Evolutionary conservation across 2,888 invertebrate species (phyloP), one percentile per base, ranked within the genome.

Genomic region (Perdita meconis): DNA sequence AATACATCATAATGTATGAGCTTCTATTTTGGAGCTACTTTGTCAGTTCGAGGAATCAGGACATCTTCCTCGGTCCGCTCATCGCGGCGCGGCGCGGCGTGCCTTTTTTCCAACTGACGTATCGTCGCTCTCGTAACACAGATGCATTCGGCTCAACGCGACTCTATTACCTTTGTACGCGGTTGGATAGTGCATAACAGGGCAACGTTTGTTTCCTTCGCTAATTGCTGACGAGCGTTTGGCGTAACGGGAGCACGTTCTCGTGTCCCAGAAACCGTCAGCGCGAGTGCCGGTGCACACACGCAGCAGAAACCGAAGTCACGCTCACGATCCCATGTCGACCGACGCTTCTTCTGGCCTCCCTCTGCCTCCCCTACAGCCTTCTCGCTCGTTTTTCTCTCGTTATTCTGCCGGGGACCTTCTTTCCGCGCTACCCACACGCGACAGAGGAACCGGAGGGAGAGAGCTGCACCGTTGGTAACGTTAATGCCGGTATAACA

Each of bases 191-290:
- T 60, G 44, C 53, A 81, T 86, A 89, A 87, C 87, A 87, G 85
- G 80, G 83, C 86, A 87, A 86, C 86, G 86, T 89, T 89, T 89
- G 88, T 90, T 89, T 84, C 88, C 75, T 70, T 82, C 83, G 86
- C 87, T 90, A 90, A 90, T 90, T 90, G 85, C 87, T 84, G 84
- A 88, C 84, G 83, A 85, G 83, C 86, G 86, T 89, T 89, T 88
- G 89, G 87, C 85, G 86, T 87, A 89, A 88, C 88, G 87, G 88
- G 86, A 89, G 85, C 85, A 82, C 78, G 75, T 69, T 78, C 75
- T 82, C 83, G 80, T 87, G 87, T 86, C 83, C 85, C 82, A 87
- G 83, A 87, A 87, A 88, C 57, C 56, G 44, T 40, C 22, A 51
- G 38, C 34, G 26, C 30, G 56, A 55, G 40, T 34, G 47, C 26